Base-by-base conservation (phyloP, 2,797 vertebrate species). In the Buceros bicornis region DNA sequence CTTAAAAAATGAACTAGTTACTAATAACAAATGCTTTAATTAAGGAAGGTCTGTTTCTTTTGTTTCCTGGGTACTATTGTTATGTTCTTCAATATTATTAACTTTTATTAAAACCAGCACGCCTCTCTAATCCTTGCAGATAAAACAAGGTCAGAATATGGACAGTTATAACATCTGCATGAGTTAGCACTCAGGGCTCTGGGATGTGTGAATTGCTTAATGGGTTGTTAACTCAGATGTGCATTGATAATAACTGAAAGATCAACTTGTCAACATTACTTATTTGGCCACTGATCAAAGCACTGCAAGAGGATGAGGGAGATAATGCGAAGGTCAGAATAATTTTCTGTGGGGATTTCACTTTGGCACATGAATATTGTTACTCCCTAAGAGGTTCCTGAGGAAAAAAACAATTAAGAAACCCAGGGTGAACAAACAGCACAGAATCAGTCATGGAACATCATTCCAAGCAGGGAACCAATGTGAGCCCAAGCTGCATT, bases 241-340 rank as follows among this genome's bases (percentile, higher is more conserved):
- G 82, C 87, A 94, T 71, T 92, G 95, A 89, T 96, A 95, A 96
- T 96, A 96, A 94, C 82, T 61, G 53, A 94, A 96, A 94, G 95
- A 96, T 94, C 96, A 96, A 83, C 82, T 96, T 95, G 95, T 96
- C 96, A 94, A 96, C 93, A 86, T 93, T 94, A 90, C 95, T 96
- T 96, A 92, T 88, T 90, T 96, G 82, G 94, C 94, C 77, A 93
- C 87, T 81, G 95, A 94, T 94, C 94, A 96, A 93, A 93, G 76
- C 21, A 51, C 24, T 85, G 20, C 54, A 90, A 82, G 71, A 94
- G 80, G 82, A 86, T 91, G 29, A 95, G 69, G 24, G 66, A 81
- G 61, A 95, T 91, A 94, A 95, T 86, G 56, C 31, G 78, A 96
- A 96, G 95, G 96, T 95, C 95, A 91, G 72, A 86, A 86, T 93